phyloP scores from a whole-genome alignment of 2,888 invertebrate species.

The Panzeria rudis region DNA sequence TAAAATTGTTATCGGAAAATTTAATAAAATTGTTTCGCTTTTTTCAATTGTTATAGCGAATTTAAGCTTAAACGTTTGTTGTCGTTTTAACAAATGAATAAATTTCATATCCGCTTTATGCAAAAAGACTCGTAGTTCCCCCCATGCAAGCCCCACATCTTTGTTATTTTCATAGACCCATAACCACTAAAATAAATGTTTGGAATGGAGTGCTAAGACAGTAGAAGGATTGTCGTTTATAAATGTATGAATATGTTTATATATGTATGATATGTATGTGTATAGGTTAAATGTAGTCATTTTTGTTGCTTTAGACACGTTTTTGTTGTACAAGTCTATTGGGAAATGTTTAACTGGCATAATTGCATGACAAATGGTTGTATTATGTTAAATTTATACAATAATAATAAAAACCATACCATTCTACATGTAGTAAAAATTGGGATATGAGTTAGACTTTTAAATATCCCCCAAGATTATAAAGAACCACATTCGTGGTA shows the following conservation, averaged over 20 bases:
- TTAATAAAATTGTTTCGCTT: slow-evolving; percentile 49
- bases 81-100: slow-evolving; percentile 66
- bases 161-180: neutral
- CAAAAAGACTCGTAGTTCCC: slow-evolving; percentile 28
- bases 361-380: slow-evolving; percentile 72
- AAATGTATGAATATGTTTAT: neutral
- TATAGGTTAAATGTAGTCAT: slow-evolving; percentile 26
- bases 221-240: slow-evolving; percentile 9
- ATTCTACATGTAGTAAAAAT: neutral
- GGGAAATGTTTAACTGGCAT: slow-evolving; percentile 70
- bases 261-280: neutral
- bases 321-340: slow-evolving; percentile 47
- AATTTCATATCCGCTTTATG: slow-evolving; percentile 67
- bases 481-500: too few relatives aligned
- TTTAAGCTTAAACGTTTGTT: slow-evolving; percentile 50
- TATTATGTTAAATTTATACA: slow-evolving; percentile 69
- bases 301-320: slow-evolving; percentile 47
- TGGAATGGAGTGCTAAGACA: slow-evolving; percentile 26
- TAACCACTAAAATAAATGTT: slow-evolving; percentile 29
- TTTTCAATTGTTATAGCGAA: slow-evolving; percentile 20
- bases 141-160: neutral
- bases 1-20: neutral
- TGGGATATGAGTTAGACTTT: slow-evolving; percentile 11
- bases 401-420: slow-evolving; percentile 48
- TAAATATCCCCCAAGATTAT: neutral